Conservation (phyloP, 2,888 invertebrate species). For the Rhyacophila evoluta region DNA sequence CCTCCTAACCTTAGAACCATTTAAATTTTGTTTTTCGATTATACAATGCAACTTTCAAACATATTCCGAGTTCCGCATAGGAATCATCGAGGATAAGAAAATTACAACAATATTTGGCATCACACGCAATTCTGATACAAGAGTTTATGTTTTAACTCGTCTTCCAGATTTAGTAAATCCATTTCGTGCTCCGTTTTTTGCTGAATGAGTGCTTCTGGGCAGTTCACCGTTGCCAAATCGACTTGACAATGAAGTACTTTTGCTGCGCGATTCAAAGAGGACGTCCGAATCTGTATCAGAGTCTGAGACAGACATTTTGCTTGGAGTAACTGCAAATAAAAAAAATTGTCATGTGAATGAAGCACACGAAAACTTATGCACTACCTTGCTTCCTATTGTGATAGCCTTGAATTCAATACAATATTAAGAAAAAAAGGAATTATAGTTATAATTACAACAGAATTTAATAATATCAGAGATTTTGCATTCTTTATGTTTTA, state of each 20-base stretch:
- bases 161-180: slow-evolving; percentile 68
- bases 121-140: slow-evolving; percentile 11
- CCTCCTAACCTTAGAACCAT: slow-evolving; percentile 14
- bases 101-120: slow-evolving; percentile 35
- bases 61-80: neutral
- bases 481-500: too few relatives aligned
- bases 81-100: slow-evolving; percentile 5
- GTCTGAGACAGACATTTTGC: slow-evolving; percentile 77
- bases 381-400: too few relatives aligned
- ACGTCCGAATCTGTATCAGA: slow-evolving; percentile 89
- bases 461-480: too few relatives aligned
- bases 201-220: slow-evolving; percentile 66
- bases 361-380: too few relatives aligned
- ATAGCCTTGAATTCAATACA: too few relatives aligned
- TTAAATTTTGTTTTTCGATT: slow-evolving; percentile 9
- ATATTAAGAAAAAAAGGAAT: too few relatives aligned
- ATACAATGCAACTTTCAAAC: neutral
- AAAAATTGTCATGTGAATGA: neutral
- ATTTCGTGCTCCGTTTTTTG: slow-evolving; percentile 72
- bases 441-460: too few relatives aligned
- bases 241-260: slow-evolving; percentile 65
- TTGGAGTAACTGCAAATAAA: slow-evolving; percentile 68
- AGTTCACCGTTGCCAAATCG: slow-evolving; percentile 64
- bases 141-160: slow-evolving; percentile 68
- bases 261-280: slow-evolving; percentile 80